A percentile compares a stretch with the other conserved stretches of the same genome.
These are phyloP conservation scores for Ciconia maguari DNA, from an alignment of 2,113 vertebrate species.

Conservation along the genomic window DNA sequence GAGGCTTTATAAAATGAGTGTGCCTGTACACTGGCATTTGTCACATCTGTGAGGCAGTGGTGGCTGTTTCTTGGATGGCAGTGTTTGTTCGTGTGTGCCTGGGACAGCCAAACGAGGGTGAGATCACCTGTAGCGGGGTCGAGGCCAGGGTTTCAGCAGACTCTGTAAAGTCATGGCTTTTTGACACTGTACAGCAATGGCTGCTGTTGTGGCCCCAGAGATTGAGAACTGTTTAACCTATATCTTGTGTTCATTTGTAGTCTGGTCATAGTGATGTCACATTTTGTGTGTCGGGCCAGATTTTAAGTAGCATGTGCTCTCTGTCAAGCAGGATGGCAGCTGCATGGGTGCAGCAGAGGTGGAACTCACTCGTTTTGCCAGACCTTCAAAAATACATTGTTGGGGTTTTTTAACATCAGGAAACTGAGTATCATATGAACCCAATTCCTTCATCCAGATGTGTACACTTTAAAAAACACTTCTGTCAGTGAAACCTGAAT, in stretches of 20 bases:
- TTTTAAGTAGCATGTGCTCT: accelerated
- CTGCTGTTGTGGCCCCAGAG: not conserved
- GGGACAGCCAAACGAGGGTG: not conserved
- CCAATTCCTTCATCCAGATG: not conserved
- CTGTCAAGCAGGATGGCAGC: not conserved
- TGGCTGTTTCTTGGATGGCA: not conserved
- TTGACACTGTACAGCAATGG: not conserved
- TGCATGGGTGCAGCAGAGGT: not conserved
- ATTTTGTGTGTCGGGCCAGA: not conserved
- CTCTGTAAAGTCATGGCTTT: not conserved
- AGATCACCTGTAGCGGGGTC: not conserved
- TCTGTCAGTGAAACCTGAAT: not conserved
- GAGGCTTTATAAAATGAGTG: not conserved
- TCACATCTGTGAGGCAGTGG: not conserved
- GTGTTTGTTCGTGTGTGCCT: accelerated
- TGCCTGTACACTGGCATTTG: not conserved
- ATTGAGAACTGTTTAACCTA: not conserved
- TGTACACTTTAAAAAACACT: not conserved
- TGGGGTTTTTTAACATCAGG: not conserved
- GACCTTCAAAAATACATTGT: not conserved
- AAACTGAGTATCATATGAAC: not conserved
- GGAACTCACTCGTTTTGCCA: not conserved
- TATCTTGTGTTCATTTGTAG: not conserved
- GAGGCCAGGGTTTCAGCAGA: not conserved
- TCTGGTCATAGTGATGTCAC: accelerated